Evolutionary conservation across 2,113 vertebrate species (phyloP), one percentile per base, ranked within the genome.

Genomic region (Apus apus): DNA sequence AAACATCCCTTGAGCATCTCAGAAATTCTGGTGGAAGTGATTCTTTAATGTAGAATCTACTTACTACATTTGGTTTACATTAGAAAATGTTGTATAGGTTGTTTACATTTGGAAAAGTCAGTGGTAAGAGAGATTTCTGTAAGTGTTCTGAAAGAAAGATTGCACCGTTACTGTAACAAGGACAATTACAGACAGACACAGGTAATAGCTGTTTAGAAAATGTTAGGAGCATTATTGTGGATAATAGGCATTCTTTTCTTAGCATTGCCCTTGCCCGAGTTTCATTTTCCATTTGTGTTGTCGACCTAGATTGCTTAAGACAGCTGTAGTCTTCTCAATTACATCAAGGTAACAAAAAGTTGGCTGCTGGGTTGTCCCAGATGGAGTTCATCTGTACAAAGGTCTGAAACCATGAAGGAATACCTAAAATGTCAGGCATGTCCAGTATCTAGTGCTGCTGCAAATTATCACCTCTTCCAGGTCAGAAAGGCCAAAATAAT

Each of bases 401-500:
- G 83, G 85, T 88, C 89, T 74, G 51, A 88, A 92, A 84, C 85
- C 38, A 81, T 58, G 58, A 88, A 62, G 73, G 78, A 92, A 94
- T 68, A 87, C 83, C 96, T 92, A 87, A 95, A 97, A 96, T 95
- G 85, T 80, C 94, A 96, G 62, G 21, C 48, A 40, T 26, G 53
- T 77, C 92, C 92, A 78, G 61, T 62, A 83, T 53, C 82, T 85
- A 86, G 66, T 74, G 89, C 93, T 86, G 91, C 84, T 88, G 94
- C 91, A 96, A 97, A 97, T 95, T 96, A 94, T 90, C 76, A 80
- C 85, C 73, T 88, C 87, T 96, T 74, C 70, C 72, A 90, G 96
- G 96, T 97, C 97, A 96, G 56, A 90, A 96, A 94, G 94, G 95
- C 91, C 96, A 95, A 95, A 97, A 97, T 96, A 83, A 97, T 97